Evolutionary conservation across 2,113 vertebrate genomes (phyloP).

Genomic region (Serilophus lunatus): DNA sequence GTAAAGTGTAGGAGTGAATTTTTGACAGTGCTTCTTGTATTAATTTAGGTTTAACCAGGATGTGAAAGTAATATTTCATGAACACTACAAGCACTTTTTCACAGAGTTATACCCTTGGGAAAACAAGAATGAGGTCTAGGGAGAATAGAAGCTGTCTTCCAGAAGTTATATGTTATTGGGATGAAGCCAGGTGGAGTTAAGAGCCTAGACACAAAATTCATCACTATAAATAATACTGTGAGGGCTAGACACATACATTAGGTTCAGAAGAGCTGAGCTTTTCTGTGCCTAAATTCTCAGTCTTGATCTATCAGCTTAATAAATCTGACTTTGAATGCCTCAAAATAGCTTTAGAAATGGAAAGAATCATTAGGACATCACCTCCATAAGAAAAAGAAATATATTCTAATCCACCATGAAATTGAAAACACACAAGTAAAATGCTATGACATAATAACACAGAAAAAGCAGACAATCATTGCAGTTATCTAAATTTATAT

Average conservation of each 20-base stretch:
- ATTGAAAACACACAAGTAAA: not conserved
- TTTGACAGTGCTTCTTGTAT: conserved; percentile 3
- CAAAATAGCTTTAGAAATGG: not conserved
- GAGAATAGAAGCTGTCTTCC: not conserved
- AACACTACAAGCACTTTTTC: not conserved
- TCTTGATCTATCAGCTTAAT: not conserved
- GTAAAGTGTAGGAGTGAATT: not conserved
- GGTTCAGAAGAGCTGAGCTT: not conserved
- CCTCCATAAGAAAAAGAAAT: not conserved
- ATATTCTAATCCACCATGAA: conserved; percentile 6
- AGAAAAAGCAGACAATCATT: not conserved
- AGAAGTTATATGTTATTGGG: not conserved
- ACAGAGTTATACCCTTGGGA: not conserved
- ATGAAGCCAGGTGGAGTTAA: not conserved
- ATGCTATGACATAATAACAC: not conserved
- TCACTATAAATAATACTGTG: not conserved
- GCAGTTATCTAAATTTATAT: not conserved
- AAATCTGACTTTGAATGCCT: not conserved
- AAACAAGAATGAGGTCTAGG: not conserved
- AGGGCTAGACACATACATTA: not conserved
- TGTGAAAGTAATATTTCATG: conserved; percentile 35
- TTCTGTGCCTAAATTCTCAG: not conserved
- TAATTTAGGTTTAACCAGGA: conserved; percentile 28
- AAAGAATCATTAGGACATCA: not conserved
- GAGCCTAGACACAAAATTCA: not conserved